A percentile compares a stretch with the other conserved stretches of the same genome.
Conservation (phyloP, 2,888 invertebrate genomes). For the Latheticus oryzae region DNA sequence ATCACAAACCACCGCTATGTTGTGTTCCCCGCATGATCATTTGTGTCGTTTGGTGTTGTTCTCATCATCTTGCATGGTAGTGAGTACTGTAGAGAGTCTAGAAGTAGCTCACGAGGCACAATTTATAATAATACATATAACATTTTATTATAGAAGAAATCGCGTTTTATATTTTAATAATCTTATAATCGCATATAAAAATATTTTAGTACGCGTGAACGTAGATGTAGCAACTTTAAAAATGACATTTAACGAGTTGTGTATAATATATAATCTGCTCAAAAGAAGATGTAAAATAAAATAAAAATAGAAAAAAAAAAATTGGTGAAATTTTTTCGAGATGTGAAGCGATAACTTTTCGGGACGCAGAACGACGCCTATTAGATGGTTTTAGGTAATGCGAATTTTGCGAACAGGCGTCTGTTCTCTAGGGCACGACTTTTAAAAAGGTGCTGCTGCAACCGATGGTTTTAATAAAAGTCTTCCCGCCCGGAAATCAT, state of each 20-base stretch:
- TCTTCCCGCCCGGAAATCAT: conserved; percentile 67
- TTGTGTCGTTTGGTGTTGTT: conserved; percentile 57
- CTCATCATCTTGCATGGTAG: conserved; percentile 60
- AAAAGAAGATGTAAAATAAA: too few relatives aligned
- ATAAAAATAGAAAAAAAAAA: conserved; percentile 42
- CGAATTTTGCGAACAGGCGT: conserved; percentile 45
- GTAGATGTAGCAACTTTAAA: conserved; percentile 60
- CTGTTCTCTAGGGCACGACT: conserved; percentile 63
- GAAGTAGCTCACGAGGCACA: conserved; percentile 63
- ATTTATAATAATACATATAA: conserved; percentile 45
- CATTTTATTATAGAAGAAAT: conserved; percentile 55
- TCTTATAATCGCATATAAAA: conserved; percentile 60
- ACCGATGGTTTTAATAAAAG: conserved; percentile 62
- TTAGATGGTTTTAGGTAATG: conserved; percentile 54
- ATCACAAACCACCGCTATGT: conserved; percentile 52
- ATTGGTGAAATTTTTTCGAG: conserved; percentile 34
- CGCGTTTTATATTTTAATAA: conserved; percentile 65
- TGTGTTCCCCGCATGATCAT: conserved; percentile 59
- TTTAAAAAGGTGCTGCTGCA: conserved; percentile 63
- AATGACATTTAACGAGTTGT: conserved; percentile 54
- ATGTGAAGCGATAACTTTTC: conserved; percentile 54
- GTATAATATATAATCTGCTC: conserved; percentile 52
- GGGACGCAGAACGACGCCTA: conserved; percentile 56
- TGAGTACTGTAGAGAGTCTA: conserved; percentile 63
- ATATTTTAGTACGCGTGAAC: conserved; percentile 64